phyloP scores from a whole-genome alignment of 2,113 vertebrate genomes.

The Brachypteracias leptosomus region DNA sequence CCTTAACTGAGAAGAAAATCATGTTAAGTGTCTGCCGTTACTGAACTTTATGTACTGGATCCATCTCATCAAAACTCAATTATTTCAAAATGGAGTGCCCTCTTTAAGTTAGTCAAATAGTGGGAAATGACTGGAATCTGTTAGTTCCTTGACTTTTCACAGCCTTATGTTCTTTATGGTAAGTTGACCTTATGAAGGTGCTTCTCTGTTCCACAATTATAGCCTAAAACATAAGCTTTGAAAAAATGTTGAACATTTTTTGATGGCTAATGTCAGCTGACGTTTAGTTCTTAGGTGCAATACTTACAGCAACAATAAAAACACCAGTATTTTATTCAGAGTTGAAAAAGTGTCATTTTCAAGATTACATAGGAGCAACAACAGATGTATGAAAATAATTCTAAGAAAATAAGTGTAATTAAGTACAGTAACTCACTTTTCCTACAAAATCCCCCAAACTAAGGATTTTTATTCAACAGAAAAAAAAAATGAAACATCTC shows the following conservation, averaged over 20 bases:
- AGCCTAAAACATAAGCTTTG: background rate
- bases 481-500: background rate
- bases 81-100: background rate
- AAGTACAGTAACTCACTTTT: background rate
- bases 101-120: background rate
- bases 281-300: background rate
- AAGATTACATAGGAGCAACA: background rate
- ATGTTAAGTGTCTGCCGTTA: background rate
- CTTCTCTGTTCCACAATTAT: background rate
- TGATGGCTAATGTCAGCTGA: background rate
- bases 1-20: constrained; percentile 16
- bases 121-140: background rate
- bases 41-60: background rate
- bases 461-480: background rate
- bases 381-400: background rate
- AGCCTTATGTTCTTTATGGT: background rate
- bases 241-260: background rate
- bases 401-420: background rate
- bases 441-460: background rate
- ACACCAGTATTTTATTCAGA: background rate
- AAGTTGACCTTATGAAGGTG: background rate
- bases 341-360: background rate
- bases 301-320: background rate
- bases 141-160: background rate
- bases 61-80: background rate